Evolutionary conservation across 2,113 vertebrate genomes (phyloP).

Genomic region (Murina feae): DNA sequence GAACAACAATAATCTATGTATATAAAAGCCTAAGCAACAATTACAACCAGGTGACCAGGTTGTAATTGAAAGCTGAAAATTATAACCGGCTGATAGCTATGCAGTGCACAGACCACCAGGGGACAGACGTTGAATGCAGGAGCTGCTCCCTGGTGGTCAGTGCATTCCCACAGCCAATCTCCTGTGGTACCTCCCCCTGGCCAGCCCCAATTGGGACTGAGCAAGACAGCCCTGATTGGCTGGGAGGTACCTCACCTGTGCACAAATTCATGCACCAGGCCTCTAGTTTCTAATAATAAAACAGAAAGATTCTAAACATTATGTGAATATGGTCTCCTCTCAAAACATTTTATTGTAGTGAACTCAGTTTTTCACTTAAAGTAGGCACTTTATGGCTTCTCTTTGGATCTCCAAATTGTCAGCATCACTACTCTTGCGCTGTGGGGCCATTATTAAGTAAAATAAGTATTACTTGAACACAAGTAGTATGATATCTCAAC

Average conservation of each 20-base stretch:
- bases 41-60: no score
- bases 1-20: background rate
- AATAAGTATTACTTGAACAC: background rate
- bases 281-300: background rate
- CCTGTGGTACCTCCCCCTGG: rapidly evolving
- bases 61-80: no score
- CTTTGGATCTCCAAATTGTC: background rate
- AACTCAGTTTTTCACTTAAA: background rate
- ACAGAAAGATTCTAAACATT: background rate
- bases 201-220: no score
- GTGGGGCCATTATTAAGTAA: background rate
- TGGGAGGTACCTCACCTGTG: no score
- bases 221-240: no score
- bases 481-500: background rate
- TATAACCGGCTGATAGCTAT: no score
- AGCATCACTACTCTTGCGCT: background rate
- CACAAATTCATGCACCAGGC: no score
- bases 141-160: no score
- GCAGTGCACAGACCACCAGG: no score
- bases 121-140: no score
- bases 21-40: no score
- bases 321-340: background rate
- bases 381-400: background rate
- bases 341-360: background rate
- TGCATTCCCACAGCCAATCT: no score